Conservation (phyloP, 2,797 vertebrate genomes). For the Catamblyrhynchus diadema region DNA sequence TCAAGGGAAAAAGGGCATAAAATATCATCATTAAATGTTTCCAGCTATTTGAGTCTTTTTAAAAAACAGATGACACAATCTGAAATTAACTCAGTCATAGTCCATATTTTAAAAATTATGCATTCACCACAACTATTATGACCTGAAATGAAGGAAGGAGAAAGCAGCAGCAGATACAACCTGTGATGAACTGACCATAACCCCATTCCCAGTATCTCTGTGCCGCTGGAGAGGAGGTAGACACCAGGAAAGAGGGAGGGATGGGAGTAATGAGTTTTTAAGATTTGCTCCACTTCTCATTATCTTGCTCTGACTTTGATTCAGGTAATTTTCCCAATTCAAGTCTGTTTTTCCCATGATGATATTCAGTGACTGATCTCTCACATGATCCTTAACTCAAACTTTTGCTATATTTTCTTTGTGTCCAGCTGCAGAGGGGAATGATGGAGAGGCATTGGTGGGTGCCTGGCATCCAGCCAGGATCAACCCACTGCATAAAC, state of each 20-base stretch:
- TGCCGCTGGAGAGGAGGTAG: accelerated
- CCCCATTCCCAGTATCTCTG: not conserved
- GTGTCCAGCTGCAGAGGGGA: not conserved
- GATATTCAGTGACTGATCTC: not conserved
- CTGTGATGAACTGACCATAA: not conserved
- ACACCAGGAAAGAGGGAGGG: not conserved
- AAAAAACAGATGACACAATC: not conserved
- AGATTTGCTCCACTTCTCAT: not conserved
- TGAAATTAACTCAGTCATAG: not conserved
- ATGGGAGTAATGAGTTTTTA: not conserved
- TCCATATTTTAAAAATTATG: not conserved
- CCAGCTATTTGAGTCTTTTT: not conserved
- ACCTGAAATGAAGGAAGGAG: not conserved
- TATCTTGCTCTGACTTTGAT: not conserved
- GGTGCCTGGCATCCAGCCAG: not conserved
- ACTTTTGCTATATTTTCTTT: not conserved
- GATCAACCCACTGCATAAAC: not conserved
- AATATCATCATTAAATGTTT: not conserved
- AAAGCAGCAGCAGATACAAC: not conserved
- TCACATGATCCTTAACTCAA: not conserved
- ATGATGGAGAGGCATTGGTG: not conserved
- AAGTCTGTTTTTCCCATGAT: not conserved
- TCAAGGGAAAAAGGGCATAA: not conserved
- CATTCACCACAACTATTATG: not conserved
- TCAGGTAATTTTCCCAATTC: not conserved